Evolutionary conservation across 2,113 vertebrate genomes (phyloP).

Genomic region (Limanda limanda): DNA sequence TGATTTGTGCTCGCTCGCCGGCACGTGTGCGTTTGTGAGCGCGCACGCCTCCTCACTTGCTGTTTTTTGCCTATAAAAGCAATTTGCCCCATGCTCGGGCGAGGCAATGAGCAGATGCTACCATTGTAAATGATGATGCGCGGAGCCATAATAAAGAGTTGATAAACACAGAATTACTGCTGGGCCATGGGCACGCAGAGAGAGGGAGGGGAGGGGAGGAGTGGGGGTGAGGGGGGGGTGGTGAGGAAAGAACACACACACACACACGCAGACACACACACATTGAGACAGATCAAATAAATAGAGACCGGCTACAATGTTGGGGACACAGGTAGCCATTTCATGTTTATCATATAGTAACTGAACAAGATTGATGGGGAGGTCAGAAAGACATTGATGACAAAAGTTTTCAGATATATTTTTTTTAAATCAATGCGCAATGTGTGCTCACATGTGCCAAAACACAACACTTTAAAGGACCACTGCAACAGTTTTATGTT

Average conservation of each 20-base stretch:
- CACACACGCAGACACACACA: slow-evolving; percentile 1
- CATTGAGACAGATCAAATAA: not conserved
- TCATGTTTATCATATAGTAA: not conserved
- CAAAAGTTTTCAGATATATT: no score
- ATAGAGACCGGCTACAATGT: not conserved
- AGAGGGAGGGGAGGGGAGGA: not conserved
- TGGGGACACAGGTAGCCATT: not conserved
- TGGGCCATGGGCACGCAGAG: slow-evolving; percentile 73
- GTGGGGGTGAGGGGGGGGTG: not conserved
- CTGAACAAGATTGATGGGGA: not conserved
- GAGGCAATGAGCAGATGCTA: slow-evolving; percentile 87
- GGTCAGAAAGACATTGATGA: not conserved
- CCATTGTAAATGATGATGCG: slow-evolving; percentile 87
- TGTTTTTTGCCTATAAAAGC: slow-evolving; percentile 84
- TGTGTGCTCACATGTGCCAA: no score
- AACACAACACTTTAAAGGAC: not conserved
- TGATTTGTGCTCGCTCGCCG: slow-evolving; percentile 74
- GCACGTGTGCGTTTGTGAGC: slow-evolving; percentile 28
- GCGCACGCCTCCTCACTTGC: slow-evolving; percentile 74
- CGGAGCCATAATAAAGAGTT: slow-evolving; percentile 85
- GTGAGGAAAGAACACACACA: slow-evolving; percentile 10
- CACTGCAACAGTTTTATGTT: not conserved
- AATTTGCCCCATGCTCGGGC: slow-evolving; percentile 86
- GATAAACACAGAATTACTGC: slow-evolving; percentile 88
- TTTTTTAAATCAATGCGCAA: no score